Conservation (phyloP, 2,113 vertebrate species). For the Pampusana beccarii region DNA sequence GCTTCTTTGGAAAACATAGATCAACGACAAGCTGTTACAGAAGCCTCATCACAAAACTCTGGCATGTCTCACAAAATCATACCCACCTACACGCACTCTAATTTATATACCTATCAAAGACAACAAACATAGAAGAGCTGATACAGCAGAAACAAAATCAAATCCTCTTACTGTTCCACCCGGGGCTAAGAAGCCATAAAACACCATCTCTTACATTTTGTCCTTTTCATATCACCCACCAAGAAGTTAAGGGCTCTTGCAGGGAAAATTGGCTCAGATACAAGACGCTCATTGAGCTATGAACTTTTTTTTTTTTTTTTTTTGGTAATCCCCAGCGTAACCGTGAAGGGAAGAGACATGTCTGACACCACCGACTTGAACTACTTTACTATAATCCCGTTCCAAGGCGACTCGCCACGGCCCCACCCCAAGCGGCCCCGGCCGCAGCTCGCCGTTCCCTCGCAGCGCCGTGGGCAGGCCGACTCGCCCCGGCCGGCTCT, state of each 20-base stretch:
- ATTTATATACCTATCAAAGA: neutral
- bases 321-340: neutral
- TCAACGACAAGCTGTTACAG: neutral
- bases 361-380: neutral
- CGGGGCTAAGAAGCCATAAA: neutral
- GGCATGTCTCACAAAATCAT: neutral
- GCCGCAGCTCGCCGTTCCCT: neutral
- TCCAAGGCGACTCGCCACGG: fast-evolving
- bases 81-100: fast-evolving
- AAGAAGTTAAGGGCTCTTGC: neutral
- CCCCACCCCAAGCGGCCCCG: neutral
- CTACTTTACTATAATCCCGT: fast-evolving
- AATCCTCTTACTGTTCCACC: slow-evolving; percentile 3
- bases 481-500: neutral
- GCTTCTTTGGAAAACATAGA: fast-evolving
- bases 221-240: fast-evolving
- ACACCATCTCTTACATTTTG: neutral
- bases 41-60: neutral
- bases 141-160: neutral
- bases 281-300: fast-evolving
- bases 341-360: fast-evolving
- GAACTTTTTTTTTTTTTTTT: neutral
- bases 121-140: neutral
- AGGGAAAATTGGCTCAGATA: neutral
- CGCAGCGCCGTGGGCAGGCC: neutral